These are phyloP conservation scores for Onchidella celtica DNA, from an alignment of 2,888 invertebrate species.

Conservation along the genomic window DNA sequence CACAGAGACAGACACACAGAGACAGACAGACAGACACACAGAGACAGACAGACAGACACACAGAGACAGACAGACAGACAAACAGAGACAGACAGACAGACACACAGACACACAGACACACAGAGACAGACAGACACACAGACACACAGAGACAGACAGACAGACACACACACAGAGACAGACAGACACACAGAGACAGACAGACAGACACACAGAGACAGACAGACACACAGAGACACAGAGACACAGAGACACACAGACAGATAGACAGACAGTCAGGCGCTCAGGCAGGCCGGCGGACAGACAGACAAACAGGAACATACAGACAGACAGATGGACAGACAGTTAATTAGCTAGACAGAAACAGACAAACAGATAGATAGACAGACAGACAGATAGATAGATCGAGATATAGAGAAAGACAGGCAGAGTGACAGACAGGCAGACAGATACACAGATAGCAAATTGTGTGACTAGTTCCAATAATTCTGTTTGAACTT, in stretches of 20 bases:
- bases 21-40: not conserved
- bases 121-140: not conserved
- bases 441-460: no score
- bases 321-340: no score
- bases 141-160: not conserved
- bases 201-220: not conserved
- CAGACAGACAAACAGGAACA: conserved; percentile 5
- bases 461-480: no score
- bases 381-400: no score
- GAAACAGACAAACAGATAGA: no score
- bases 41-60: not conserved
- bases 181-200: conserved; percentile 4
- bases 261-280: no score
- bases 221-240: not conserved
- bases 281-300: no score
- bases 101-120: not conserved
- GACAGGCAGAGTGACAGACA: no score
- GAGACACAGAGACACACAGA: not conserved
- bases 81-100: no score
- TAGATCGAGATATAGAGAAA: no score
- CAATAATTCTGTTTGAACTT: no score
- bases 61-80: conserved; percentile 13
- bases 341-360: no score
- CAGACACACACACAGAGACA: not conserved
- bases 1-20: not conserved